Conservation (phyloP, 2,888 invertebrate species). For the Tricholauxania praeusta region DNA sequence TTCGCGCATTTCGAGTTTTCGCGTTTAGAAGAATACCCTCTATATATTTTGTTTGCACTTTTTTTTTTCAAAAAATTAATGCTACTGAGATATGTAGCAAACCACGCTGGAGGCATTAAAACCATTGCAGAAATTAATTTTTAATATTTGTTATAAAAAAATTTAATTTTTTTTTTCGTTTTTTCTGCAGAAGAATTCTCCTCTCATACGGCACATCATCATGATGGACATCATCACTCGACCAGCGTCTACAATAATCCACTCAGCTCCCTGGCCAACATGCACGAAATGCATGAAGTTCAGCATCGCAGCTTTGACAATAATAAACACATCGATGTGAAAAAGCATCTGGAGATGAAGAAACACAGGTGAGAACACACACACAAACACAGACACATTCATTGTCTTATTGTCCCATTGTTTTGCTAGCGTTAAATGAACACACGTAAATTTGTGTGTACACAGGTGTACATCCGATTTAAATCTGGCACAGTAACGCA, state of each 20-base stretch:
- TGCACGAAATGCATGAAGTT: slow-evolving; percentile 58
- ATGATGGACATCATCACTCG: slow-evolving; percentile 57
- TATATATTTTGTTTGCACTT: too few relatives aligned
- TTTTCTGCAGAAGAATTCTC: slow-evolving; percentile 59
- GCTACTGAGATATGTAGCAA: too few relatives aligned
- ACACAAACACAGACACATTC: too few relatives aligned
- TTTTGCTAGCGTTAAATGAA: too few relatives aligned
- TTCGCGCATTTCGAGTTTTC: too few relatives aligned
- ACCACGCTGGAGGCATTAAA: too few relatives aligned
- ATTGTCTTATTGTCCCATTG: too few relatives aligned
- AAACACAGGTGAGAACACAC: slow-evolving; percentile 64
- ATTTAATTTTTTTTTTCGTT: slow-evolving; percentile 4
- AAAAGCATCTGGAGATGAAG: slow-evolving; percentile 63
- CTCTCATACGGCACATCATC: slow-evolving; percentile 57
- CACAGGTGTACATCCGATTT: too few relatives aligned
- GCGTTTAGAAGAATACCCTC: too few relatives aligned
- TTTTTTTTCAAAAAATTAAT: too few relatives aligned
- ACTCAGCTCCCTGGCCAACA: slow-evolving; percentile 63
- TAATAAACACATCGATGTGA: slow-evolving; percentile 59
- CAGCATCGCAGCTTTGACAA: slow-evolving; percentile 64
- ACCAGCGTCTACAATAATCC: slow-evolving; percentile 63
- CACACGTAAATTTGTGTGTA: too few relatives aligned
- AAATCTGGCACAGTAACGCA: too few relatives aligned
- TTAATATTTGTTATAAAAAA: not conserved
- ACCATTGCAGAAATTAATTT: not conserved